Conservation (phyloP, 2,113 vertebrate species). For the Eleginops maclovinus region DNA sequence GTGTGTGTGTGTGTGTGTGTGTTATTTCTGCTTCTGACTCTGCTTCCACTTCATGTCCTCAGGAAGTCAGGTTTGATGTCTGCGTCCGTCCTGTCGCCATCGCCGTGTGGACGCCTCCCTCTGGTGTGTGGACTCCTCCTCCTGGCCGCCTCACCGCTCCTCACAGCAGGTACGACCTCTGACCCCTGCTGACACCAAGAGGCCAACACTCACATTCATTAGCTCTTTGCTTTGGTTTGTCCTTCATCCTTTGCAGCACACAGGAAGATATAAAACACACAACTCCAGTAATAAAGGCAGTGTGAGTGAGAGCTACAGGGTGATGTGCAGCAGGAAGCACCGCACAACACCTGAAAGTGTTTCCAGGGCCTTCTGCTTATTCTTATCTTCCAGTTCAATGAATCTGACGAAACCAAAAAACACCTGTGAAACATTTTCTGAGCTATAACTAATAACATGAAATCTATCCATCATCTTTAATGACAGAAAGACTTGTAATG, state of each 20-base stretch:
- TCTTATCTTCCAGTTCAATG: too few species aligned
- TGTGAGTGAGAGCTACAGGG: background rate
- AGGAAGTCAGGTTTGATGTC: constrained; percentile 81
- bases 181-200: background rate
- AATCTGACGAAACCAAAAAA: too few species aligned
- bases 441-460: too few species aligned
- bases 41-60: constrained; percentile 10
- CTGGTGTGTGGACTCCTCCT: constrained; percentile 73
- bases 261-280: background rate
- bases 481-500: too few species aligned
- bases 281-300: too few species aligned
- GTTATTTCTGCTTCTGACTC: constrained; percentile 24
- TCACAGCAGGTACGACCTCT: constrained; percentile 73
- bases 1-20: too few species aligned
- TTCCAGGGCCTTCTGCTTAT: too few species aligned
- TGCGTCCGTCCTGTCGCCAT: constrained; percentile 43
- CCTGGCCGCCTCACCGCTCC: constrained; percentile 60
- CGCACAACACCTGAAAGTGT: background rate
- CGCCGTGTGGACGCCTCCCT: constrained; percentile 64
- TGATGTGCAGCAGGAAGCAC: background rate
- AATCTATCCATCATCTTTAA: too few species aligned
- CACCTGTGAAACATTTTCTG: too few species aligned
- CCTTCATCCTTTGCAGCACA: background rate
- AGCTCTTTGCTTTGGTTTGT: background rate
- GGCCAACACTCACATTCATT: background rate